Conservation (phyloP, 1,140 invertebrate genomes). For the Monochamus saltuarius region DNA sequence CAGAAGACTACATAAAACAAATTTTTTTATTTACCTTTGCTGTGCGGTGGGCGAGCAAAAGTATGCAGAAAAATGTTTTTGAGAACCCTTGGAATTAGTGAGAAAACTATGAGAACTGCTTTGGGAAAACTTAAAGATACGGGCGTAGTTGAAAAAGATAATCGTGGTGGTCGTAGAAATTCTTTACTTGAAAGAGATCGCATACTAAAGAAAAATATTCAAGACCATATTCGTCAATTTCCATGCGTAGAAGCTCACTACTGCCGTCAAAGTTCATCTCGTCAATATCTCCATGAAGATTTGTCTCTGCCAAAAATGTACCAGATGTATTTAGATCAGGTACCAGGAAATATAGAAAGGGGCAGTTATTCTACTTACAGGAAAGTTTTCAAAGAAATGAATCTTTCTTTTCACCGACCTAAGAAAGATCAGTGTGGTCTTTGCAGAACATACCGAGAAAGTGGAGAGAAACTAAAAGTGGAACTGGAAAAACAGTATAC, state of each 20-base stretch:
- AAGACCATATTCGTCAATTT: too few species aligned
- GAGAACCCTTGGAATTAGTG: conserved; percentile 8
- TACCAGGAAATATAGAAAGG: not conserved
- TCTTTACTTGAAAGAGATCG: not conserved
- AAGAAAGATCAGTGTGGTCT: conserved; percentile 11
- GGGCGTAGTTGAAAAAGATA: conserved; percentile 13
- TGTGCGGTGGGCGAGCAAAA: not conserved
- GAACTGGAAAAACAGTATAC: not conserved
- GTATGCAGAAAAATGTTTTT: conserved; percentile 14
- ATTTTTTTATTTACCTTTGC: conserved; percentile 5
- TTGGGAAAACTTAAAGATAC: conserved; percentile 1
- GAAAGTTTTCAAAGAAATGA: conserved; percentile 1
- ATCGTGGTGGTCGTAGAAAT: not conserved
- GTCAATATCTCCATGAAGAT: not conserved
- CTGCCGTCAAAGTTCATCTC: not conserved
- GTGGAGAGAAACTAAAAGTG: not conserved
- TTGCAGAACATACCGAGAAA: not conserved
- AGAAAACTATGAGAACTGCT: conserved; percentile 12
- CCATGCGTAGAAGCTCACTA: not conserved
- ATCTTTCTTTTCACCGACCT: conserved; percentile 5
- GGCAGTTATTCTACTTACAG: conserved; percentile 1
- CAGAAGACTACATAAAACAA: conserved; percentile 12
- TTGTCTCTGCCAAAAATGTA: not conserved
- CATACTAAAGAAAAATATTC: not conserved
- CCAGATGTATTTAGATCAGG: not conserved